Evolutionary conservation across 92 coral and sea anemone species (phyloP), one percentile per base, ranked within the genome.

Genomic region (Phenganax stokvisi): DNA sequence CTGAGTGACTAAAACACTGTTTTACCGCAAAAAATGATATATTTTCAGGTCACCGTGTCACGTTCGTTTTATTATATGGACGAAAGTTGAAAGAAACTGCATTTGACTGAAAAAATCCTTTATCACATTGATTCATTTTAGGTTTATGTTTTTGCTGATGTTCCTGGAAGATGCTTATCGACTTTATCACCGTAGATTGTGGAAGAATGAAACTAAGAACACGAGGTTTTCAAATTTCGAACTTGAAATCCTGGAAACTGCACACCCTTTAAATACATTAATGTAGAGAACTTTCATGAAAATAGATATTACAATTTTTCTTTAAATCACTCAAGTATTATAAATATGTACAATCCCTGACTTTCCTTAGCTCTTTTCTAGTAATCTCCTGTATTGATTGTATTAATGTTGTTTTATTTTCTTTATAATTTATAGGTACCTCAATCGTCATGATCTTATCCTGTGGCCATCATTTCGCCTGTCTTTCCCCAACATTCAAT

Each of bases 151-250:
- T 27, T 73, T 90, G 20, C 69, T 92, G 74, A 57, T 96, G 10
- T 83, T 92, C 47, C 77, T 92, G 80, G 87, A 87, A 75, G 92
- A 96, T 70, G 92, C 89, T 9, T 57, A 74, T 25, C 78, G 76
- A 67, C 87, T 96, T 25, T 88, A 96, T 77, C 97, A 91, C 80
- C 88, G 86, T 71, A 84, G 97, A 64, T 74, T 86, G 27, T 96
- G 99, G 99, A 81, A 83, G 52, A 76, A 81, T 51, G 83, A 69
- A 0, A 80, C 72, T 72, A 79, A 60, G 55, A 62, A 74, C 71
- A 75, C 85, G 51, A 89, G 92, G 97, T 90, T 80, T n/a, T 77
- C 16, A 51, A 37, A 37, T 1, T 5, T 37, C 47, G 2, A 37
- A 37, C 25, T 20, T 20, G 25, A 20, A 20, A 20, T 20, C 25